Conservation (phyloP, 2,113 vertebrate species). For the Motacilla tschutschensis region DNA sequence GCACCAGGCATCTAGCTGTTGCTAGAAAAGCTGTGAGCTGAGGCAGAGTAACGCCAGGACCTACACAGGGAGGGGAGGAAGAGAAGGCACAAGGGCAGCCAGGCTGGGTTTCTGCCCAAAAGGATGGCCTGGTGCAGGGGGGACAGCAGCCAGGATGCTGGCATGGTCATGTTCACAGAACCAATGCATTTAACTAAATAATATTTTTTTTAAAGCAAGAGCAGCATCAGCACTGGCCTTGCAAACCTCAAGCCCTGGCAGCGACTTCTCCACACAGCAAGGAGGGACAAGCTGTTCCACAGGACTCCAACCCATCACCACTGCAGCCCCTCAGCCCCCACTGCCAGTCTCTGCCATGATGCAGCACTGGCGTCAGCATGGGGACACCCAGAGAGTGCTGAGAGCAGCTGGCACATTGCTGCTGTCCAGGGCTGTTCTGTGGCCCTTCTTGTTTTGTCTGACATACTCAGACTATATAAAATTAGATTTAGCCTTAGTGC, state of each 20-base stretch:
- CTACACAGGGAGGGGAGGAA: not conserved
- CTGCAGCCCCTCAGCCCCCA: not conserved
- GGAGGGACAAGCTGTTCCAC: not conserved
- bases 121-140: not conserved
- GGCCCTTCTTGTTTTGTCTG: not conserved
- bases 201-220: not conserved
- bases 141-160: not conserved
- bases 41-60: not conserved
- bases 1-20: not conserved
- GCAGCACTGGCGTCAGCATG: rapidly evolving
- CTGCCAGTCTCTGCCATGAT: not conserved
- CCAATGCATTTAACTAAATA: not conserved
- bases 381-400: not conserved
- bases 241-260: not conserved
- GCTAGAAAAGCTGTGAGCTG: not conserved
- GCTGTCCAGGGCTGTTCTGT: not conserved
- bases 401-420: not conserved
- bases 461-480: not conserved
- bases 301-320: not conserved
- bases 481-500: not conserved
- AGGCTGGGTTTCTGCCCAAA: not conserved
- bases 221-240: not conserved
- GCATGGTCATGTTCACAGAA: not conserved
- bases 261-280: not conserved
- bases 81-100: not conserved